These are phyloP conservation scores for Calliphora vicina DNA, from an alignment of 1,140 invertebrate genomes.

Conservation along the genomic window DNA sequence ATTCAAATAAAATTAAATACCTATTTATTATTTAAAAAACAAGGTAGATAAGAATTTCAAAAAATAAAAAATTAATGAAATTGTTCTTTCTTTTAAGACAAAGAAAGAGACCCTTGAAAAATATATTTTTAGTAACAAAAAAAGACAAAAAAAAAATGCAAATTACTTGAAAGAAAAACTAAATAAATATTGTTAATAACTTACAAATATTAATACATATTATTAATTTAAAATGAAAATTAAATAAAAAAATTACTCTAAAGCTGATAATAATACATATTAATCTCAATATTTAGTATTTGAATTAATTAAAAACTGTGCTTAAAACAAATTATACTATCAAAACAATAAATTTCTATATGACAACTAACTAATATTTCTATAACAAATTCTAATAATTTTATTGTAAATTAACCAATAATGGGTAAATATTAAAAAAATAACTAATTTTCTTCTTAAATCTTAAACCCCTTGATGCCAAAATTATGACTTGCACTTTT, in stretches of 20 bases:
- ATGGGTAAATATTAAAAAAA: constrained; percentile 11
- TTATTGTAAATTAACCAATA: background rate
- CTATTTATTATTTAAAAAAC: background rate
- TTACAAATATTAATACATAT: background rate
- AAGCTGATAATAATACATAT: background rate
- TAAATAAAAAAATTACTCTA: background rate
- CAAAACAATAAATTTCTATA: background rate
- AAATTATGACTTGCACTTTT: background rate
- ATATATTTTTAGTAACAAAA: background rate
- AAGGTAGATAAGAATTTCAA: background rate
- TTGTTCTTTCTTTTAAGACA: background rate
- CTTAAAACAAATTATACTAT: background rate
- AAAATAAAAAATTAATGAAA: background rate
- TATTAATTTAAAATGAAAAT: background rate
- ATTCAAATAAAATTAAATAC: background rate
- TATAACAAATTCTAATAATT: background rate
- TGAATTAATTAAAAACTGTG: background rate
- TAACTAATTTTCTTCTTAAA: background rate
- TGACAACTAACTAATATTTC: background rate
- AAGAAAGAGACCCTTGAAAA: background rate
- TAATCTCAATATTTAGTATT: background rate
- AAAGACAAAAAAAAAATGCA: background rate
- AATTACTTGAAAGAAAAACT: background rate
- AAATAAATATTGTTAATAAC: background rate
- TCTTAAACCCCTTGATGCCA: background rate